Evolutionary conservation across 2,113 vertebrate genomes (phyloP), one percentile per base, ranked within the genome.

Genomic region (Numenius arquata): DNA sequence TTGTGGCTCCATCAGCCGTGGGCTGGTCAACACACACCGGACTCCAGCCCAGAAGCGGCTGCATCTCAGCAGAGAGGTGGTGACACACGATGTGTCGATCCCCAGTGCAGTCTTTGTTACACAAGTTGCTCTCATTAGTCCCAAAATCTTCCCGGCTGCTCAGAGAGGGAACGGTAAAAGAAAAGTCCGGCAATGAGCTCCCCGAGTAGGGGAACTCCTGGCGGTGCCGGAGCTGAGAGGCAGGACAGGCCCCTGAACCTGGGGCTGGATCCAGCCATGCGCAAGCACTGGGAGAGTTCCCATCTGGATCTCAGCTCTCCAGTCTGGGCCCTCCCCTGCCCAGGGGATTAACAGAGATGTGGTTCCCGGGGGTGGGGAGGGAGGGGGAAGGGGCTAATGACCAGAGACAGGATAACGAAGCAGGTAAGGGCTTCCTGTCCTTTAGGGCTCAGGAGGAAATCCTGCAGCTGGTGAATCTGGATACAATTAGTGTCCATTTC

Each of bases 391-490:
- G 74, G 74, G 32, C 92, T 89, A 87, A 93, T 58, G 93, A 96
- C 8, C 85, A 92, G 68, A 94, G 88, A 41, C 93, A 93, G 92
- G 86, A 95, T 93, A 95, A 93, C 67, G 15, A 83, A 83, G 94
- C 95, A 97, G 96, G 96, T 96, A 94, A 32, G 50, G 91, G 91
- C 85, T 96, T 96, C 95, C 95, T 94, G 94, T 85, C 47, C 94
- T 95, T 48, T 1, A 80, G 90, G 70, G 94, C 90, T 92, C 91
- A 73, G 94, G 95, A 95, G 92, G 96, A 96, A 95, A 96, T 97
- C 95, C 95, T 95, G 93, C 96, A 97, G 93, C 95, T 94, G 96
- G 95, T 94, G 95, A 75, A 78, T 87, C 80, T 97, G 96, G 94
- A 82, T 86, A 45, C 5, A 62, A 96, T 95, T 91, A 96, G 96